Percentiles rank a stretch among this genome's conserved stretches.
These are phyloP conservation scores for Potamilus streckersoni DNA, from an alignment of 1,140 invertebrate species.

Conservation along the genomic window DNA sequence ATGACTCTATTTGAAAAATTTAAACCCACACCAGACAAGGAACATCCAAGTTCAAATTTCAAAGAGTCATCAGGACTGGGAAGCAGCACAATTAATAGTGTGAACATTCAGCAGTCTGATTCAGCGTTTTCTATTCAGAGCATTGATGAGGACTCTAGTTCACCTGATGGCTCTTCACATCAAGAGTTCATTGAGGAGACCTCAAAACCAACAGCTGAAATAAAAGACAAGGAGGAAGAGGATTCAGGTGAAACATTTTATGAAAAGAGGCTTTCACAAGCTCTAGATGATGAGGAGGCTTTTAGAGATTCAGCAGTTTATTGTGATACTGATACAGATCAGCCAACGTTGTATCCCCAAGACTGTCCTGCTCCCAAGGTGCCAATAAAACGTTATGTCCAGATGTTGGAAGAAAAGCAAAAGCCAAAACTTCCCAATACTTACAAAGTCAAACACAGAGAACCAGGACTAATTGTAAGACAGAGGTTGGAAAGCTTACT, in stretches of 20 bases:
- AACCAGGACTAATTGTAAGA: slow-evolving; percentile 25
- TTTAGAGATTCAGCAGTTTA: slow-evolving; percentile 31
- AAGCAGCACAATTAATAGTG: slow-evolving; percentile 3
- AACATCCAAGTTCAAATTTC: too few species aligned
- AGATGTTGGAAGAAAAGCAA: slow-evolving; percentile 23
- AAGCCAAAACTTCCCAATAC: slow-evolving; percentile 2
- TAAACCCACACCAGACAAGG: too few species aligned
- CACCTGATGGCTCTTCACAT: slow-evolving; percentile 19
- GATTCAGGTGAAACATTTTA: slow-evolving; percentile 13
- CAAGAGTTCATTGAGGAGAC: not conserved
- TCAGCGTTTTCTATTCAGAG: slow-evolving; percentile 31
- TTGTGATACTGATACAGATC: slow-evolving; percentile 20
- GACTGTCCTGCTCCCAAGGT: slow-evolving; percentile 3
- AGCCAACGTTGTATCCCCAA: not conserved
- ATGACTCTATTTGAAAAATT: not conserved
- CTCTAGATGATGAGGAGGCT: slow-evolving; percentile 17
- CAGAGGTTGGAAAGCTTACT: slow-evolving; percentile 26
- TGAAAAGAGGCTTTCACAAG: slow-evolving; percentile 22
- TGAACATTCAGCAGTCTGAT: slow-evolving; percentile 24
- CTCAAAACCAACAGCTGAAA: not conserved
- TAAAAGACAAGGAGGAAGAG: not conserved
- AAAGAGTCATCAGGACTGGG: too few species aligned
- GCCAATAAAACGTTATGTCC: slow-evolving; percentile 19
- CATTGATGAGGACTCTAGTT: slow-evolving; percentile 18
- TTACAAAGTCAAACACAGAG: slow-evolving; percentile 11